Conservation (phyloP, 1,140 invertebrate genomes). For the Eupeodes corollae region DNA sequence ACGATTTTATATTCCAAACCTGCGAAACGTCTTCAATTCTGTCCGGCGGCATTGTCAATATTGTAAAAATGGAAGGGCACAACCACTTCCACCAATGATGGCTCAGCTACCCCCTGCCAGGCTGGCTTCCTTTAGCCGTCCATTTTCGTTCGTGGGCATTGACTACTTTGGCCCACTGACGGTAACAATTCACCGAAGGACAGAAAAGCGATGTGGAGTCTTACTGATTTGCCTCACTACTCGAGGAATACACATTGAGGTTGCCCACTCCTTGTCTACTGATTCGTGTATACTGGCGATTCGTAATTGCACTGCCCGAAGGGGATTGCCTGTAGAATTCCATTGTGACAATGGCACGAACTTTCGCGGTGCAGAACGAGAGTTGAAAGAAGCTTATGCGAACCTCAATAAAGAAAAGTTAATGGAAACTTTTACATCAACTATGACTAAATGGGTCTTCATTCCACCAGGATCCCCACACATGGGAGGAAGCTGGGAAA, state of each 20-base stretch:
- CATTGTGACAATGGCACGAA: constrained; percentile 35
- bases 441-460: too few species aligned
- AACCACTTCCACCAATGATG: constrained; percentile 1
- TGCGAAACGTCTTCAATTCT: background rate
- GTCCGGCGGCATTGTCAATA: too few species aligned
- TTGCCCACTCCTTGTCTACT: too few species aligned
- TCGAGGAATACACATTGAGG: constrained; percentile 13
- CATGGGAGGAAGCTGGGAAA: too few species aligned
- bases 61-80: constrained; percentile 1
- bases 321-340: constrained; percentile 33
- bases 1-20: background rate
- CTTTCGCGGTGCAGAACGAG: constrained; percentile 20
- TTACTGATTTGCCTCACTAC: constrained; percentile 15
- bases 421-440: too few species aligned
- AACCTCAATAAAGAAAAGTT: too few species aligned
- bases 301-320: constrained; percentile 32
- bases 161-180: too few species aligned
- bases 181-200: constrained; percentile 9
- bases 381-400: background rate
- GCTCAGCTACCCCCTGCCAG: too few species aligned
- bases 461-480: too few species aligned
- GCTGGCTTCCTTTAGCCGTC: too few species aligned
- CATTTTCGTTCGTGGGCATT: too few species aligned
- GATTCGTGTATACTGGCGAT: constrained; percentile 32
- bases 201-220: constrained; percentile 14